These are phyloP conservation scores for Lithodes maja DNA, from an alignment of 2,888 invertebrate genomes.

Conservation along the genomic window DNA sequence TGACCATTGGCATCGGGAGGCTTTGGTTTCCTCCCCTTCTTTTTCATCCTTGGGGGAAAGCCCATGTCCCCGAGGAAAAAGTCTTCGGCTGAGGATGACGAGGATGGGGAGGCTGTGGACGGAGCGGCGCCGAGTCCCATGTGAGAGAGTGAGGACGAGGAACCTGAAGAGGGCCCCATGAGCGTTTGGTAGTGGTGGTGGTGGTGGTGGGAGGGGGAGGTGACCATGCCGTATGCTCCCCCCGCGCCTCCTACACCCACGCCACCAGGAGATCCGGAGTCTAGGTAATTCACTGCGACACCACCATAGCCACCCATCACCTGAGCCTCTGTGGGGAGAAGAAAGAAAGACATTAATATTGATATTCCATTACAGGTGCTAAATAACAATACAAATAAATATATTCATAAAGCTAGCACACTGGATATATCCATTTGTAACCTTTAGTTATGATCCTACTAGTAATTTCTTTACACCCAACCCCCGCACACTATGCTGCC, in stretches of 20 bases:
- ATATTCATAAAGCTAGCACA: too few species aligned
- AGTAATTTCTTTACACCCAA: too few species aligned
- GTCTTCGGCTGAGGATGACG: conserved; percentile 69
- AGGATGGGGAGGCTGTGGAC: conserved; percentile 66
- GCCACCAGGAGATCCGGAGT: conserved; percentile 59
- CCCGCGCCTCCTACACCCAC: conserved; percentile 47
- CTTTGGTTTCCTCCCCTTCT: conserved; percentile 86
- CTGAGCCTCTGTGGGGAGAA: conserved; percentile 60
- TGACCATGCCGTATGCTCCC: conserved; percentile 47
- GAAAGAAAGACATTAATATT: neutral
- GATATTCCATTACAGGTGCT: too few species aligned
- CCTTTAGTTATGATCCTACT: too few species aligned
- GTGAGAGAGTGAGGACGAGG: conserved; percentile 58
- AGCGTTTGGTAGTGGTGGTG: conserved; percentile 60
- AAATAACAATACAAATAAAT: too few species aligned
- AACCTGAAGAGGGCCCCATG: conserved; percentile 60
- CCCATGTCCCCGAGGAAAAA: conserved; percentile 70
- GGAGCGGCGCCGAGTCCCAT: conserved; percentile 61
- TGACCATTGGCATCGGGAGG: conserved; percentile 80
- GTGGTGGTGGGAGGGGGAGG: conserved; percentile 67
- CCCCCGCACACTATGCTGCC: too few species aligned
- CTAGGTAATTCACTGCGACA: conserved; percentile 58
- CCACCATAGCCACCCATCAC: conserved; percentile 56
- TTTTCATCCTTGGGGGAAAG: conserved; percentile 77
- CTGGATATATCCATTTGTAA: too few species aligned